Base-by-base conservation (phyloP, 2,113 vertebrate genomes). In the Crotophaga sulcirostris region DNA sequence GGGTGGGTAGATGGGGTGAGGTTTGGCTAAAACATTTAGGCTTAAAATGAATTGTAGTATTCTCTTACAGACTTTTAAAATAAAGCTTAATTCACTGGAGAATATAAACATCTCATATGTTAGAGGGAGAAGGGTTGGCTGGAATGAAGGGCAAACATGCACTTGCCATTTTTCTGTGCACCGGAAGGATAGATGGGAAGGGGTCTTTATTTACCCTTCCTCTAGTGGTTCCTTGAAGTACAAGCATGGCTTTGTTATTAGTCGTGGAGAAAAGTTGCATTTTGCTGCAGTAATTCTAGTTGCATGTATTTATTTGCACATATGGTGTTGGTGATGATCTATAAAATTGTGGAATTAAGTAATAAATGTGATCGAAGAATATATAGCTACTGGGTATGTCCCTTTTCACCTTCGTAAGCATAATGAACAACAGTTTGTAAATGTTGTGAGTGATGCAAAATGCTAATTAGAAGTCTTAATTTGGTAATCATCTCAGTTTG, bases 401-500 rank as follows among this genome's bases (percentile, higher is more conserved):
- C 67, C 58, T 70, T 95, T 95, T 97, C 90, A 97, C 87, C 80
- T 97, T 97, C 82, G 78, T 95, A 96, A 97, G 94, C 66, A 63
- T 90, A 93, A 97, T 74, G 85, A 94, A 91, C 73, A 62, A 91
- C 82, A 96, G 93, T 97, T 97, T 97, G 84, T 93, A 85, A 96
- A 96, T 96, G 92, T 97, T 97, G 84, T 93, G 84, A 96, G 96
- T 96, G 92, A 96, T 97, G 87, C 77, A 96, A 89, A 97, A 94
- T 95, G 66, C 93, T 97, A 97, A 97, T 97, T 97, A 96, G 96
- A 97, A 79, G 66, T 87, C 97, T 97, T 98, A 97, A 94, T 98
- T 97, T 95, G 91, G 81, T 95, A 97, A 93, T 98, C 92, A 96
- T 96, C 82, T 96, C 24, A 18, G 56, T 97, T 97, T 98, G 96